Base-by-base conservation (phyloP, 2,888 invertebrate species). In the Tetanocera ferruginea region DNA sequence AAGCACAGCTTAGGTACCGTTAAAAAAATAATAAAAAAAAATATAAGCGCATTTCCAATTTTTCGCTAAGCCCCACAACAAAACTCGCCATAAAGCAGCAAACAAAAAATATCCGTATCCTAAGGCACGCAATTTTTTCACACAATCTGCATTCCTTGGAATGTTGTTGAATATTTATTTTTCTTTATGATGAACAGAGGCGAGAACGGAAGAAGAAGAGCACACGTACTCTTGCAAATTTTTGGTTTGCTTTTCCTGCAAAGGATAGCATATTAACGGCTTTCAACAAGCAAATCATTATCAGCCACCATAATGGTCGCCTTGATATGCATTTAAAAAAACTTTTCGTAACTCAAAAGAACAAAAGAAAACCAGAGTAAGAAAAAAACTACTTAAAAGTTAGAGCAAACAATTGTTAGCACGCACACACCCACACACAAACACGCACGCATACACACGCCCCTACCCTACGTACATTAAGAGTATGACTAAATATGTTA, bases 401-500 rank as follows among this genome's bases (percentile, higher is more conserved):
- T 34, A 17, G 19, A 6, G n/a, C 28, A 66, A 66, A 34, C 23
- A 66, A 66, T 28, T 66, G n/a, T 66, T 5, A 9, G 37, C 19
- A 37, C 17, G n/a, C 19, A 8, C 11, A 43, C 66, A 37, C 28
- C 11, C 2, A 11, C 43, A 11, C 11, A 60, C 43, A 19, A n/a
- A 67, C 19, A 37, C 37, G 9, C 14, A 17, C 25, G 28, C 28
- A 23, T 25, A 62, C 62, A 25, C 25, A 62, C 6, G 49, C 49
- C 5, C 55, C 55, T 19, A 55, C 3, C 57, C 23, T 3, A 2
- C 57, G 19, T 9, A 25, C 28, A 14, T 14, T 19, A 14, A 60
- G 57, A 60, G 55, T 19, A 55, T 9, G 19, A 55, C 19, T n/a
- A 55, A 66, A 66, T 66, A 66, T 67, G 67, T 67, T 67, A 67